Evolutionary conservation across 2,113 vertebrate genomes (phyloP), one percentile per base, ranked within the genome.

Genomic region (Microcebus ravelobensis): DNA sequence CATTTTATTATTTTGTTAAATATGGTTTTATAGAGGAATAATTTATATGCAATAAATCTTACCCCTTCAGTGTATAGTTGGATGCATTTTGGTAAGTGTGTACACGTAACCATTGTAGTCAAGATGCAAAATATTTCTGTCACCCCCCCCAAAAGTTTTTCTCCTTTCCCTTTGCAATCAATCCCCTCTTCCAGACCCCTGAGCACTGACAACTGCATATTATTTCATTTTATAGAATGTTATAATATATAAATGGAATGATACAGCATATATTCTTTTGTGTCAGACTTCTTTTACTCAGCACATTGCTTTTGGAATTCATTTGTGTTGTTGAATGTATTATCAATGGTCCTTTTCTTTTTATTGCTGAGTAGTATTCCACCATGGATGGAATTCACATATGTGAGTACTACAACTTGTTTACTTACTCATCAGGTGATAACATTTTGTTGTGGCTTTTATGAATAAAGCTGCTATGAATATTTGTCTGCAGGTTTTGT

Each of bases 241-340:
- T 9, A 59, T 55, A 55, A 18, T 55, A 55, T 73, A 80, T 50
- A 73, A 81, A 80, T 67, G 36, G 45, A 94, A 45, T 88, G 25
- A 17, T 57, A 55, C 5, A 55, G 23, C 29, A 65, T 18, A 2
- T 36, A 76, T 48, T 85, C 48, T 84, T 91, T 61, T 68, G 39
- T 74, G 18, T 68, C 63, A 39, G 31, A 39, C 42, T 94, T 86
- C 59, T 92, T 95, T 79, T 70, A 77, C 68, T 93, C 87, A 87
- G 70, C 36, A 90, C 21, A 65, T 42, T 65, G 70, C 45, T 94
- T 91, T 91, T 87, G 55, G 21, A 77, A 77, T 71, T 83, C 10
- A 42, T 61, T 25, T 77, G 31, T 84, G 61, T 31, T 74, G 48
- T 50, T 71, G 18, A 31, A 77, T 61, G 21, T 70, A 45, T 83